Evolutionary conservation across 2,113 vertebrate genomes (phyloP).

Genomic region (Pampusana beccarii): DNA sequence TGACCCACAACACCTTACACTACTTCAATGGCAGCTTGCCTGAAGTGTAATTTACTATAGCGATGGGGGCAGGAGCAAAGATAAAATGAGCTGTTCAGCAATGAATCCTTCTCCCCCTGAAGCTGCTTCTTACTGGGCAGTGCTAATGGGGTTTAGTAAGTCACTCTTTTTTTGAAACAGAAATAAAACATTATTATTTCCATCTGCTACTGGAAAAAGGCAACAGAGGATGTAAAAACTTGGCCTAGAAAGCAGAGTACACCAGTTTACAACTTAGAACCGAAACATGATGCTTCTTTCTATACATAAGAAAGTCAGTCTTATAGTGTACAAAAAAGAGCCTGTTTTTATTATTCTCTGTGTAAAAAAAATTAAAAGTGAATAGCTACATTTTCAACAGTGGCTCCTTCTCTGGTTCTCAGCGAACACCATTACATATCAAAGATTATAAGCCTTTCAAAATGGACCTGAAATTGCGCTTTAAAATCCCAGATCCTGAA

Average conservation of each 20-base stretch:
- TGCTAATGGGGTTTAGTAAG: neutral
- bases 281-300: neutral
- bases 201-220: neutral
- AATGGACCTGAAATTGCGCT: neutral
- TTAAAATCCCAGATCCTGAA: neutral
- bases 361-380: neutral
- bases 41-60: neutral
- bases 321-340: neutral
- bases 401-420: neutral
- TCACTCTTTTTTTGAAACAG: neutral
- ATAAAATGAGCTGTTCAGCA: neutral
- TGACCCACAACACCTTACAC: neutral
- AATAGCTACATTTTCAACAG: neutral
- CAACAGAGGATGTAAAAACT: neutral
- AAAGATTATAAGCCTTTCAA: neutral
- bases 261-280: fast-evolving
- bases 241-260: neutral
- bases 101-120: neutral
- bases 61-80: neutral
- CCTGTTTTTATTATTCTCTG: neutral
- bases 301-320: neutral
- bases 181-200: neutral
- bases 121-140: neutral
- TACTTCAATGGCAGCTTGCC: neutral
- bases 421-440: neutral